Conservation (phyloP, 2,797 vertebrate genomes). For the Streptopelia turtur region DNA sequence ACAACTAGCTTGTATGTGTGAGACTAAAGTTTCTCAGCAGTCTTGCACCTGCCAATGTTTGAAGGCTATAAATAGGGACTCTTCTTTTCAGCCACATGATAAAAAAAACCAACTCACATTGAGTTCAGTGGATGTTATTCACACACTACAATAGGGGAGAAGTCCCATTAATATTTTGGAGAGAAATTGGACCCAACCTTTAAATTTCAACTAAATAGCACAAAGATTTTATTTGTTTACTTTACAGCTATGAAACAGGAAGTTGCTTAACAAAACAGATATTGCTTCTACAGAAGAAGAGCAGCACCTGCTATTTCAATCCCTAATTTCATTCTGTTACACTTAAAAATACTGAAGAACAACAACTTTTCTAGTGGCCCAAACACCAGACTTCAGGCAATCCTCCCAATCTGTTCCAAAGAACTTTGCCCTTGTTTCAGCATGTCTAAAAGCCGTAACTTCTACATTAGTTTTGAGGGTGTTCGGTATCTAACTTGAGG, state of each 20-base stretch:
- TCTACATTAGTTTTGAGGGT: not conserved
- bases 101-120: not conserved
- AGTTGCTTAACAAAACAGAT: conserved; percentile 3
- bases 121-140: conserved; percentile 38
- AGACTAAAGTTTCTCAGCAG: conserved; percentile 82
- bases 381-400: not conserved
- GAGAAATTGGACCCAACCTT: not conserved
- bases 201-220: not conserved
- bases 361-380: not conserved
- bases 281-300: not conserved
- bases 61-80: conserved; percentile 64
- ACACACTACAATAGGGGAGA: conserved; percentile 3
- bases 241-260: not conserved
- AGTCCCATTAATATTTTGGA: not conserved
- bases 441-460: not conserved
- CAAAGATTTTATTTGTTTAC: conserved; percentile 29
- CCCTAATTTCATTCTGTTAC: conserved; percentile 58
- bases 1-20: conserved; percentile 79
- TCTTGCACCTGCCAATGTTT: conserved; percentile 66
- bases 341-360: conserved; percentile 45
- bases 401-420: not conserved
- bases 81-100: conserved; percentile 49
- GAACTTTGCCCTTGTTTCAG: not conserved
- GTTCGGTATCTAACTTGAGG: not conserved
- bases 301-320: conserved; percentile 69